Conservation (phyloP, 2,797 vertebrate species). For the Tamandua tetradactyla region DNA sequence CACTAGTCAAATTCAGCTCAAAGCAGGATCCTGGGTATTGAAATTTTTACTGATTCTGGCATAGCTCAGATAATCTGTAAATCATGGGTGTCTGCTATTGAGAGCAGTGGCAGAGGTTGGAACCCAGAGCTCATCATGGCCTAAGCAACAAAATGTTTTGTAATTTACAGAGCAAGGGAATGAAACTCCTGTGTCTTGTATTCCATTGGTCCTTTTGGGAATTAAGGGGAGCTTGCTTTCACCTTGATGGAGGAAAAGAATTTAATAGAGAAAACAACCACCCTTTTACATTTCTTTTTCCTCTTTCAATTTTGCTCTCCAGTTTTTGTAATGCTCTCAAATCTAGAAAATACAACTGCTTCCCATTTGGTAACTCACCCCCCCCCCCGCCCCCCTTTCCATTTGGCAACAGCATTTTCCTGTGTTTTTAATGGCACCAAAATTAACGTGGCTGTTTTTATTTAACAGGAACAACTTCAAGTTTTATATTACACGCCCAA, state of each 20-base stretch:
- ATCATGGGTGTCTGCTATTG: constrained; percentile 23
- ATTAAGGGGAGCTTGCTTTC: constrained; percentile 14
- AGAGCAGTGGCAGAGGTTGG: constrained; percentile 44
- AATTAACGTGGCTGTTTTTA: constrained; percentile 72
- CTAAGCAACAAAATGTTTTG: constrained; percentile 16
- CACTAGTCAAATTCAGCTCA: constrained; percentile 69
- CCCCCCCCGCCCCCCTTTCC: neutral
- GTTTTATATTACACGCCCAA: constrained; percentile 68
- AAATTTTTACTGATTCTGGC: constrained; percentile 28
- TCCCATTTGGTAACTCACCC: constrained; percentile 65
- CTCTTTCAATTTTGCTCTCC: constrained; percentile 40
- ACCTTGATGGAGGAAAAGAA: neutral
- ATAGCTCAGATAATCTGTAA: constrained; percentile 61
- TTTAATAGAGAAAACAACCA: neutral
- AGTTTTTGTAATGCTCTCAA: neutral
- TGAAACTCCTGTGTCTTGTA: constrained; percentile 18
- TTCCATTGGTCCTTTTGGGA: constrained; percentile 14
- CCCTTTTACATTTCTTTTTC: neutral
- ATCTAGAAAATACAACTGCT: constrained; percentile 74
- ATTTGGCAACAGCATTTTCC: constrained; percentile 68
- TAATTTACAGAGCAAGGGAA: constrained; percentile 42
- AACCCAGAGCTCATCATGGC: constrained; percentile 9
- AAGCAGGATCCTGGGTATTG: constrained; percentile 71
- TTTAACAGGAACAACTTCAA: constrained; percentile 75
- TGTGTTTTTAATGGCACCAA: constrained; percentile 74